Base-by-base conservation (phyloP, 1,140 invertebrate genomes). In the Leptestheria dahalacensis region DNA sequence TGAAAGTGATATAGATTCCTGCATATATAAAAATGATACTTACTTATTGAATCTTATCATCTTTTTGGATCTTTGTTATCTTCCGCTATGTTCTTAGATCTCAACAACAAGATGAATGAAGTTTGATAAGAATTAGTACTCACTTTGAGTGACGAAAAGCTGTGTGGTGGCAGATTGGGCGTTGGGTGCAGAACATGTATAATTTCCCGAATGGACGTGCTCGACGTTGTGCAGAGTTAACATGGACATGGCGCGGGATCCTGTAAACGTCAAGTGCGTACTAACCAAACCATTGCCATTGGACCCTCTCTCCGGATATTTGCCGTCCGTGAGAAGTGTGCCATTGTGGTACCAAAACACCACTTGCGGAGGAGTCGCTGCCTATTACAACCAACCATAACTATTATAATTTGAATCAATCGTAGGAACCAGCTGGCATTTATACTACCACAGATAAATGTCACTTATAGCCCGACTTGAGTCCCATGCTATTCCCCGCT, bases 271-370 rank as follows among this genome's bases (percentile, higher is more conserved):
- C 59, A 82, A 77, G 61, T 60, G 58, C 10, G 58, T 50, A 49
- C 48, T 60, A 26, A 60, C 51, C 15, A 52, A 60, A 24, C 58
- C 58, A 3, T 25, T 29, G 28, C 47, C 25, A 18, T 48, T 48
- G 18, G 48, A 29, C 83, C 79, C 48, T 85, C 86, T 70, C 88
- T 85, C 23, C 41, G 61, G 61, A 46, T 60, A 60, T 52, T 52
- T 86, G 72, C 91, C 88, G 71, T 91, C 91, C 75, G 91, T 91
- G 74, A 91, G 91, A 84, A 91, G 89, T 58, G 84, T 81, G 68
- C 88, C 84, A 74, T 91, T 90, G 74, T 91, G 88, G 74, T 87
- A 89, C 88, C 86, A 90, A 75, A 89, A 89, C 53, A 91, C 86
- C 75, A 87, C 90, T 70, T 89, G 86, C 23, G 88, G 88, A 51